A percentile compares a stretch with the other conserved stretches of the same genome.
These are phyloP conservation scores for Notolabrus celidotus DNA, from an alignment of 2,797 vertebrate genomes.

Conservation along the genomic window DNA sequence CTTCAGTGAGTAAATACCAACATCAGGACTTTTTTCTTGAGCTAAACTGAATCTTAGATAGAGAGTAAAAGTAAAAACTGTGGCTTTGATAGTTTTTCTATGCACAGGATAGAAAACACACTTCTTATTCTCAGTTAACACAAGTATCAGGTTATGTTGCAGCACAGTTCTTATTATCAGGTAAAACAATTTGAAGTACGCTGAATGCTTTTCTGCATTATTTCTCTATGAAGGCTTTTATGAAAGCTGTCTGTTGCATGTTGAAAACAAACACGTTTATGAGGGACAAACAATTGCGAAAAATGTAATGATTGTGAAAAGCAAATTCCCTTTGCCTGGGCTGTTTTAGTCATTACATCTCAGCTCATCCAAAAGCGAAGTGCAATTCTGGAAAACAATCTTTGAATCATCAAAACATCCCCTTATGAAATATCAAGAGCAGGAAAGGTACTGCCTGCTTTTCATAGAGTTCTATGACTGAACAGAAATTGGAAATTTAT, in stretches of 20 bases:
- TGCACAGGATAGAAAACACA: neutral
- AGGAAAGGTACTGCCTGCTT: constrained; percentile 31
- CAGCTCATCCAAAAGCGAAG: constrained; percentile 40
- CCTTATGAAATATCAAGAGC: constrained; percentile 39
- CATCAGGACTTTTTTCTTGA: neutral
- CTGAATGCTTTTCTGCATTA: neutral
- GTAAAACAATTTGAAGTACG: neutral
- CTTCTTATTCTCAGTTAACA: neutral
- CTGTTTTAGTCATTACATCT: constrained; percentile 45
- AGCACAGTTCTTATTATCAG: neutral
- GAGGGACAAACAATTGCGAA: constrained; percentile 44
- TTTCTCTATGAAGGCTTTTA: constrained; percentile 24
- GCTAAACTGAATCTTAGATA: neutral
- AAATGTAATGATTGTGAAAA: constrained; percentile 57
- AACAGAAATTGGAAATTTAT: constrained; percentile 25
- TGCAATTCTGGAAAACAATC: constrained; percentile 53
- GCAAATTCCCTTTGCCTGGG: constrained; percentile 36
- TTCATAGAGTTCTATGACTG: constrained; percentile 10
- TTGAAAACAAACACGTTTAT: constrained; percentile 35
- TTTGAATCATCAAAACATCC: constrained; percentile 49
- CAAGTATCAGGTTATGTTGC: neutral
- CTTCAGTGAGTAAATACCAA: neutral
- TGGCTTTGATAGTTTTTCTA: constrained; percentile 1
- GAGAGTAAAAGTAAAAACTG: neutral
- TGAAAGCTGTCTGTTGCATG: constrained; percentile 23